Conservation (phyloP, 2,113 vertebrate genomes). For the Corythoichthys intestinalis region DNA sequence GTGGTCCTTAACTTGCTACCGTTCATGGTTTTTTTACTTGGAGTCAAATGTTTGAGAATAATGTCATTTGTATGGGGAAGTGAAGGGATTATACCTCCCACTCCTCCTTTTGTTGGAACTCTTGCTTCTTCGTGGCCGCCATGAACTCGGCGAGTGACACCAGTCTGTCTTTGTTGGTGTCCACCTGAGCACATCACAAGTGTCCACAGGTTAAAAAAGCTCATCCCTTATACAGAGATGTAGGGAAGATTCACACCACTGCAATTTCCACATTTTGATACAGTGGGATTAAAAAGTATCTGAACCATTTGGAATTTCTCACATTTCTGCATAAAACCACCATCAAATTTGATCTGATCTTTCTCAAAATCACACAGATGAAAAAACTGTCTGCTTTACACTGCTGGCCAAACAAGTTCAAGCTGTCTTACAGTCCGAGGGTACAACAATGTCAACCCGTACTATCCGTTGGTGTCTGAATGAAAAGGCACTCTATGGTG, state of each 20-base stretch:
- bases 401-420: no score
- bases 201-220: neutral
- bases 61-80: neutral
- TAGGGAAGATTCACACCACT: neutral
- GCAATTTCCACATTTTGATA: neutral
- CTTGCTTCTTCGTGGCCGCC: conserved; percentile 79
- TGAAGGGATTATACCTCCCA: conserved; percentile 82
- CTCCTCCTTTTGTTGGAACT: conserved; percentile 83
- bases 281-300: no score
- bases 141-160: conserved; percentile 86
- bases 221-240: neutral
- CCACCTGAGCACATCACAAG: conserved; percentile 71
- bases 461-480: no score
- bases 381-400: no score
- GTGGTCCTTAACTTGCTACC: neutral
- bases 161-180: conserved; percentile 83
- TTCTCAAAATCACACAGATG: no score
- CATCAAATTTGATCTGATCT: no score
- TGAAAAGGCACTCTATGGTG: no score
- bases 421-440: no score
- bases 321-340: no score
- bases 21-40: neutral
- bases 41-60: neutral
- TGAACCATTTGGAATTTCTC: no score
- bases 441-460: no score